Evolutionary conservation across 2,113 vertebrate genomes (phyloP).

Genomic region (Corythaixoides concolor): DNA sequence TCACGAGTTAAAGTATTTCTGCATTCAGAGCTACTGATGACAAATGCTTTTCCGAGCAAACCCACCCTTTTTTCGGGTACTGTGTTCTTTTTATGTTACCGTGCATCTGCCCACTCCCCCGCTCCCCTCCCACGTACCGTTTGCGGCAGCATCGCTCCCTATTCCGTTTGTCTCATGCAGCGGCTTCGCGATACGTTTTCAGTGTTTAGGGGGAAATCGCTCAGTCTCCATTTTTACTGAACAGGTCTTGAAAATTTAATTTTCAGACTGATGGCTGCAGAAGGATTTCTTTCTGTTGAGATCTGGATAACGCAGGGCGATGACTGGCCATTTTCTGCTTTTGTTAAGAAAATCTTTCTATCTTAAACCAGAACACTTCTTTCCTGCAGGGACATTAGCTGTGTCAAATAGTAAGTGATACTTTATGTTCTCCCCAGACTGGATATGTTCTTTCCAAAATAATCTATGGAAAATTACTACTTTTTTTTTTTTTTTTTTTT

Average conservation of each 20-base stretch:
- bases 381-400: slow-evolving; percentile 8
- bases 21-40: not conserved
- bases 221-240: slow-evolving; percentile 44
- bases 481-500: too few relatives aligned
- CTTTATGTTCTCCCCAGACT: not conserved
- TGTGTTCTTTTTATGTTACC: slow-evolving; percentile 2
- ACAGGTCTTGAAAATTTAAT: not conserved
- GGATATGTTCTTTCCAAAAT: not conserved
- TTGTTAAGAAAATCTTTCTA: not conserved
- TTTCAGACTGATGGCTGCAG: slow-evolving; percentile 4
- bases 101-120: slow-evolving; percentile 47
- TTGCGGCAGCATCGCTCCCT: not conserved
- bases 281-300: slow-evolving; percentile 28
- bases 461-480: not conserved
- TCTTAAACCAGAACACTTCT: slow-evolving; percentile 6
- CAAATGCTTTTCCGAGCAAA: slow-evolving; percentile 12
- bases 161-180: not conserved
- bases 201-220: not conserved
- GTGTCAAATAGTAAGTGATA: not conserved
- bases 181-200: not conserved
- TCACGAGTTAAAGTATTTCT: not conserved
- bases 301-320: not conserved
- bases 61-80: not conserved
- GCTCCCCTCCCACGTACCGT: slow-evolving; percentile 1
- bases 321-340: not conserved